Evolutionary conservation across 1,140 invertebrate species (phyloP).

Genomic region (Paramacrobiotus metropolitanus): DNA sequence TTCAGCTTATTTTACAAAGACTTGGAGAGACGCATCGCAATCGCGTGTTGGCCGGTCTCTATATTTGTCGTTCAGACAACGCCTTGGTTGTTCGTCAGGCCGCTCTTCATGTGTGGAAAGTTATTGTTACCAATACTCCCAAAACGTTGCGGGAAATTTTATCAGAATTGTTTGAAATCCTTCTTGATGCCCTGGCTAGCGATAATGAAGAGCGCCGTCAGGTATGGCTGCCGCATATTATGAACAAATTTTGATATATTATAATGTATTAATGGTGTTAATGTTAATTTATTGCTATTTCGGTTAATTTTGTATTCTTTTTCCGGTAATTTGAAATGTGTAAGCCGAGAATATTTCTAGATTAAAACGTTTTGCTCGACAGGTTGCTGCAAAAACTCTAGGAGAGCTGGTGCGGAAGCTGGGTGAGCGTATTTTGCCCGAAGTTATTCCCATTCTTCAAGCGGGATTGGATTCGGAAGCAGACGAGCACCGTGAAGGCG

Average conservation of each 20-base stretch:
- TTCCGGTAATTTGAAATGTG: no score
- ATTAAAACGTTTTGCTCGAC: slow-evolving; percentile 7
- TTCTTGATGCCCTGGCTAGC: slow-evolving; percentile 75
- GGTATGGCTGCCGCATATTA: slow-evolving; percentile 17
- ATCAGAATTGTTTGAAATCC: slow-evolving; percentile 56
- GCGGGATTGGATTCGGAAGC: slow-evolving; percentile 66
- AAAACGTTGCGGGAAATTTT: not conserved
- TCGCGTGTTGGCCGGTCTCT: slow-evolving; percentile 73
- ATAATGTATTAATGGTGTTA: not conserved
- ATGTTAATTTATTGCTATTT: slow-evolving; percentile 8
- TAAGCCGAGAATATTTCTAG: no score
- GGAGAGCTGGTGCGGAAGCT: slow-evolving; percentile 91
- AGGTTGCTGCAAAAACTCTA: slow-evolving; percentile 74
- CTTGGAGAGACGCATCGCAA: slow-evolving; percentile 71
- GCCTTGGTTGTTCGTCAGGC: slow-evolving; percentile 88
- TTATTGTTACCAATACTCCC: slow-evolving; percentile 15
- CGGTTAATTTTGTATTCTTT: not conserved
- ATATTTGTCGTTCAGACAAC: slow-evolving; percentile 91
- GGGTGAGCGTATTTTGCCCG: slow-evolving; percentile 83
- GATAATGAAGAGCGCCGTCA: slow-evolving; percentile 86
- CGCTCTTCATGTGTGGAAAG: slow-evolving; percentile 90
- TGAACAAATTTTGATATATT: not conserved
- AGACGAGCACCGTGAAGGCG: slow-evolving; percentile 80
- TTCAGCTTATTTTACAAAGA: slow-evolving; percentile 54
- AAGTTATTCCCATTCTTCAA: slow-evolving; percentile 93